Evolutionary conservation across 2,113 vertebrate species (phyloP).

Genomic region (Pangasianodon gigas): DNA sequence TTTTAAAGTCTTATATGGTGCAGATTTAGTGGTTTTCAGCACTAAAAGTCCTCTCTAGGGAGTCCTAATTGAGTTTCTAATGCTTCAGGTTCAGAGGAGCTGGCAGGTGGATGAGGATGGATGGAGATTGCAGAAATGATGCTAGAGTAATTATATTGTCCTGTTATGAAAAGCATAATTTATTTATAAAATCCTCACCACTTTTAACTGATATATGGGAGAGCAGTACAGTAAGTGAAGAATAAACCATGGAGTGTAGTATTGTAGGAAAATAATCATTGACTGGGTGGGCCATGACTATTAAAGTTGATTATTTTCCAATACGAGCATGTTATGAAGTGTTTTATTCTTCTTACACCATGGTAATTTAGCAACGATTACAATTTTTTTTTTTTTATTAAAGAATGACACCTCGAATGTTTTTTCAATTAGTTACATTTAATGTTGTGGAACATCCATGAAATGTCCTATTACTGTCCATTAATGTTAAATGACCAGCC

Average conservation of each 20-base stretch:
- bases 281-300: not conserved
- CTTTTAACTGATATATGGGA: not conserved
- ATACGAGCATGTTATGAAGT: not conserved
- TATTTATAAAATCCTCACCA: not conserved
- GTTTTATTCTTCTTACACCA: not conserved
- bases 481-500: not conserved
- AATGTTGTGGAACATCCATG: not conserved
- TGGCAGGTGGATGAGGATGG: constrained; percentile 11
- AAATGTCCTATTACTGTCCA: not conserved
- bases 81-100: not conserved
- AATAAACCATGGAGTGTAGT: not conserved
- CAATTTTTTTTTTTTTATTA: not conserved
- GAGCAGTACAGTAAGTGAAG: not conserved
- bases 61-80: constrained; percentile 1
- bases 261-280: not conserved
- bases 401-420: not conserved
- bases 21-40: not conserved
- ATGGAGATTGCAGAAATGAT: not conserved
- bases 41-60: not conserved
- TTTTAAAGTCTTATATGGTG: not conserved
- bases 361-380: not conserved
- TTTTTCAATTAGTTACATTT: not conserved
- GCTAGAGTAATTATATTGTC: not conserved
- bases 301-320: not conserved
- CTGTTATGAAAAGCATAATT: not conserved